Percentiles rank a stretch among this genome's conserved stretches.
Conservation (phyloP, 2,888 invertebrate species). For the Seladonia tumulorum region DNA sequence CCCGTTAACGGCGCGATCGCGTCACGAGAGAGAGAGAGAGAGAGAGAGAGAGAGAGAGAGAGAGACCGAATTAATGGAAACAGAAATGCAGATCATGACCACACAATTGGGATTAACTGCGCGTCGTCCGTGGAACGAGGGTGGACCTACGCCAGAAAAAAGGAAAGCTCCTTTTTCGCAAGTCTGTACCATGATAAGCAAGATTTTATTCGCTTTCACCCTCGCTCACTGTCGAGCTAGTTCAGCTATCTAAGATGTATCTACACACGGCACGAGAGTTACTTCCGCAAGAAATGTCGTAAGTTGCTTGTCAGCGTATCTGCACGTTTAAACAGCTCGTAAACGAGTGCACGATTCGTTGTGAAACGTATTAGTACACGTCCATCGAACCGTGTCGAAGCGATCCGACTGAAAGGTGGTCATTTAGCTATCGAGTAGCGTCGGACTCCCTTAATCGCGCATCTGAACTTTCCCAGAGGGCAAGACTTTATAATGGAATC, state of each 20-base stretch:
- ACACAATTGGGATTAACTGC: slow-evolving; percentile 73
- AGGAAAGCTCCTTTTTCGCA: slow-evolving; percentile 13
- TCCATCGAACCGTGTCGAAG: slow-evolving; percentile 11
- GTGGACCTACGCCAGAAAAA: background rate
- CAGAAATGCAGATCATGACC: slow-evolving; percentile 77
- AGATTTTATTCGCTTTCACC: slow-evolving; percentile 6
- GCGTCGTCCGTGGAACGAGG: slow-evolving; percentile 2
- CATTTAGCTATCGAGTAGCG: slow-evolving; percentile 3
- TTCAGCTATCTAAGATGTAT: background rate
- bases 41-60: slow-evolving; percentile 61
- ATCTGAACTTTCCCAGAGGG: slow-evolving; percentile 77
- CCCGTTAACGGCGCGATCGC: slow-evolving; percentile 18
- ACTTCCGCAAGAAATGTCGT: background rate
- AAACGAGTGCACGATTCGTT: background rate
- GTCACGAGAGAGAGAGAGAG: slow-evolving; percentile 60
- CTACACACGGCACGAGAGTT: background rate
- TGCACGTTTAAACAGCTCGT: background rate
- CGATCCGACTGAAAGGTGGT: slow-evolving; percentile 24
- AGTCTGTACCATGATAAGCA: background rate
- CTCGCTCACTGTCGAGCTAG: background rate
- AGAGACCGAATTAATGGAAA: slow-evolving; percentile 74
- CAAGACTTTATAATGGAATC: slow-evolving; percentile 77
- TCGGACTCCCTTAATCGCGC: slow-evolving; percentile 45
- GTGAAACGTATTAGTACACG: background rate
- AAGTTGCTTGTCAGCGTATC: background rate